phyloP scores from a whole-genome alignment of 2,888 invertebrate genomes.

The Lissocephala sabroskyi region DNA sequence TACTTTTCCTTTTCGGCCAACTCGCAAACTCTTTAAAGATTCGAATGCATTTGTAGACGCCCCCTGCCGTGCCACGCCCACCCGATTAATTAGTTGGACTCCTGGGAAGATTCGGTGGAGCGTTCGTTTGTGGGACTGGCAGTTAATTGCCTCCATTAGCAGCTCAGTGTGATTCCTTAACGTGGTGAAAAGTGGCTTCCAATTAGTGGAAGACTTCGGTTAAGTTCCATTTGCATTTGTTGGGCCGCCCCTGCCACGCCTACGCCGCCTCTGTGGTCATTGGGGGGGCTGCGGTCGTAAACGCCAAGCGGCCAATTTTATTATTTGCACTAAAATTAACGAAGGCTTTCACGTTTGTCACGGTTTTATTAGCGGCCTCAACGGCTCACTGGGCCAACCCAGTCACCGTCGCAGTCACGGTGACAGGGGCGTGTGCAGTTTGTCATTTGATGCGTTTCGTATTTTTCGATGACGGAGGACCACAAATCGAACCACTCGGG shows the following conservation, averaged over 20 bases:
- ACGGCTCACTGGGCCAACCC: not conserved
- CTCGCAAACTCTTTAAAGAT: no score
- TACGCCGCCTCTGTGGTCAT: no score
- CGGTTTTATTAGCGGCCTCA: slow-evolving; percentile 27
- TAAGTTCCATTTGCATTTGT: slow-evolving; percentile 42
- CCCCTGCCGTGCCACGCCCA: no score
- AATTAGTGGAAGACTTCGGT: slow-evolving; percentile 49
- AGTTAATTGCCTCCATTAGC: slow-evolving; percentile 65
- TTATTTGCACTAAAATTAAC: slow-evolving; percentile 24
- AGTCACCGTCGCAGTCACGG: slow-evolving; percentile 17
- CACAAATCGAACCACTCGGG: no score
- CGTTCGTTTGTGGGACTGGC: no score
- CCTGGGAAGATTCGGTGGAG: no score
- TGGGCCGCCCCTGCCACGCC: not conserved
- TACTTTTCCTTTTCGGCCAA: no score
- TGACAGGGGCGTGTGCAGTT: slow-evolving; percentile 25
- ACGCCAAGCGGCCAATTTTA: slow-evolving; percentile 4
- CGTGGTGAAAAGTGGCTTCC: slow-evolving; percentile 46
- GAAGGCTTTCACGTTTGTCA: slow-evolving; percentile 8
- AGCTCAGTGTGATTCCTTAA: slow-evolving; percentile 60
- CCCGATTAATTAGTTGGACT: slow-evolving; percentile 49
- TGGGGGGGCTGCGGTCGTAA: no score
- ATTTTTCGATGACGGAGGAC: no score
- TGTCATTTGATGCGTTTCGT: slow-evolving; percentile 23
- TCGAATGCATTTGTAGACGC: no score